These are phyloP conservation scores for Lutjanus erythropterus DNA, from an alignment of 2,113 vertebrate species.

Conservation along the genomic window DNA sequence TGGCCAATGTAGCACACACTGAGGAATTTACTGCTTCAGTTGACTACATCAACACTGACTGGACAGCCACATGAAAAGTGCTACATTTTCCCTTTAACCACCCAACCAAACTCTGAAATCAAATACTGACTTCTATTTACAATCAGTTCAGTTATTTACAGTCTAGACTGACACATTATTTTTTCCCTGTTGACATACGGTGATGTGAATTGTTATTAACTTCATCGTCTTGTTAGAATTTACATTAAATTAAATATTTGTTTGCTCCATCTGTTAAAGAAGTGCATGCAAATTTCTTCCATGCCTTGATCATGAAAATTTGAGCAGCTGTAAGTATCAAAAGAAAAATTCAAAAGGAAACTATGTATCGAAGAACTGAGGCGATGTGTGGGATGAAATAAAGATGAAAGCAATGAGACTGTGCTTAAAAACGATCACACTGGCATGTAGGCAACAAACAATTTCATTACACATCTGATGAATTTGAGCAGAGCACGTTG, in stretches of 20 bases:
- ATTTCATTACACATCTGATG: constrained; percentile 56
- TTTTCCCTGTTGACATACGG: neutral
- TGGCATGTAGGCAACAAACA: constrained; percentile 52
- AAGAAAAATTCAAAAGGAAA: constrained; percentile 40
- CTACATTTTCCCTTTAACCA: too few relatives aligned
- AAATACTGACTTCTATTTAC: neutral
- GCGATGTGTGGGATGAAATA: constrained; percentile 30
- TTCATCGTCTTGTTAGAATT: neutral
- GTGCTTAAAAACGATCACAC: constrained; percentile 36
- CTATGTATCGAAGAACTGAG: constrained; percentile 15
- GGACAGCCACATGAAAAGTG: too few relatives aligned
- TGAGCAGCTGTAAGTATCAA: constrained; percentile 17
- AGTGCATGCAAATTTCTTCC: neutral
- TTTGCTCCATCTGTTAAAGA: constrained; percentile 22
- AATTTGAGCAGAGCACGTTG: constrained; percentile 35
- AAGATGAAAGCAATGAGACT: constrained; percentile 54
- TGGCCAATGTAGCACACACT: too few relatives aligned
- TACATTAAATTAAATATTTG: neutral
- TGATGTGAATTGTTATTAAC: neutral
- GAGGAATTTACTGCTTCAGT: too few relatives aligned
- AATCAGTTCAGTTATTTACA: neutral
- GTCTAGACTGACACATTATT: constrained; percentile 7
- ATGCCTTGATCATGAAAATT: constrained; percentile 36
- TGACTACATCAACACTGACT: too few relatives aligned
- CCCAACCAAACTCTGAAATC: neutral